Evolutionary conservation across 2,113 vertebrate genomes (phyloP).

Genomic region (Sorex araneus): DNA sequence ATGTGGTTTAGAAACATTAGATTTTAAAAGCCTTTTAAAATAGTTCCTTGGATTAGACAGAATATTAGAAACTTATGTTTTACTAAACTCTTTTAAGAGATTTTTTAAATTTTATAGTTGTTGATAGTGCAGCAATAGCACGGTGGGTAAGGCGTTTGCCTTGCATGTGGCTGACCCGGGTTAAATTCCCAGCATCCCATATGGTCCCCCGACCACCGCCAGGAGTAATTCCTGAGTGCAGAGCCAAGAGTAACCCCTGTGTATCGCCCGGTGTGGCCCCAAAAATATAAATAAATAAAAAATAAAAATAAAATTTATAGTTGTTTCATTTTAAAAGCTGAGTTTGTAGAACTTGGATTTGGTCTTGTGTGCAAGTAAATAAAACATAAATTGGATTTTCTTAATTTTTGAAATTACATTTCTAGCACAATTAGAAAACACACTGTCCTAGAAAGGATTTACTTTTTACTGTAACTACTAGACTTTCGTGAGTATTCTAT

Average conservation of each 20-base stretch:
- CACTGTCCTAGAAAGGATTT: constrained; percentile 23
- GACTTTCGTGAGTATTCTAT: not conserved
- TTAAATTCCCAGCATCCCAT: too few relatives aligned
- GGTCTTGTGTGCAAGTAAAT: constrained; percentile 60
- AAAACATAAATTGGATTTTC: constrained; percentile 61
- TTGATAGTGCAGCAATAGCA: too few relatives aligned
- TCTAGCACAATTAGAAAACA: constrained; percentile 29
- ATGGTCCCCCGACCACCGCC: too few relatives aligned
- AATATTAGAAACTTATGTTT: constrained; percentile 56
- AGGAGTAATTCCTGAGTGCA: too few relatives aligned
- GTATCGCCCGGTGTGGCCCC: too few relatives aligned
- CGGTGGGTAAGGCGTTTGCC: too few relatives aligned
- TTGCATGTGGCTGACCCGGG: not conserved
- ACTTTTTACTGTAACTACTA: constrained; percentile 10
- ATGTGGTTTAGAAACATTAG: constrained; percentile 57
- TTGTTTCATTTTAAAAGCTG: constrained; percentile 50
- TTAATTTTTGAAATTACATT: constrained; percentile 56
- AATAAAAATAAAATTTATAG: not conserved
- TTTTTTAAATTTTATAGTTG: not conserved
- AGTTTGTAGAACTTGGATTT: constrained; percentile 55
- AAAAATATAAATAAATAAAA: too few relatives aligned
- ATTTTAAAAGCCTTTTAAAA: constrained; percentile 26
- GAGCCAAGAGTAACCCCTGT: too few relatives aligned
- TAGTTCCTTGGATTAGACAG: constrained; percentile 23
- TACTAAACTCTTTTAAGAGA: constrained; percentile 50